Percentiles rank a stretch among this genome's conserved stretches.
Evolutionary conservation across 1,140 invertebrate genomes (phyloP).

Genomic region (Popillia japonica): DNA sequence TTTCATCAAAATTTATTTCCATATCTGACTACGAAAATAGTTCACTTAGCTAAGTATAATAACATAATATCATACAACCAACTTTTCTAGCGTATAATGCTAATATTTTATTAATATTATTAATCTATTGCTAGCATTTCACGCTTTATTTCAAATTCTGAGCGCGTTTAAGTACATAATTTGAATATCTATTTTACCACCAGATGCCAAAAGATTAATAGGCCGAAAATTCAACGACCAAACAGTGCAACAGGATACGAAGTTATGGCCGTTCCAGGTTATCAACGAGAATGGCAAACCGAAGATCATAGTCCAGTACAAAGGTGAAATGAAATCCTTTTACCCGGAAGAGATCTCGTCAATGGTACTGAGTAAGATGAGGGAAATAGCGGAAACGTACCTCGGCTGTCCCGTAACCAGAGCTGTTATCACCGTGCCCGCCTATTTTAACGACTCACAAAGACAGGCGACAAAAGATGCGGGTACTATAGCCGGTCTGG

Average conservation of each 20-base stretch:
- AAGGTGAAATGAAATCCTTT: constrained; percentile 66
- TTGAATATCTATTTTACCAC: constrained; percentile 43
- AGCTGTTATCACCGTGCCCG: constrained; percentile 64
- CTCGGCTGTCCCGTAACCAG: constrained; percentile 56
- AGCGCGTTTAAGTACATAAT: no score
- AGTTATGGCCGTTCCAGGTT: constrained; percentile 73
- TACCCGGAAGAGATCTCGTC: constrained; percentile 77
- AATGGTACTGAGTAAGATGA: constrained; percentile 86
- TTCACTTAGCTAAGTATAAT: no score
- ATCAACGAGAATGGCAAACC: constrained; percentile 69
- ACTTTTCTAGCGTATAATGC: no score
- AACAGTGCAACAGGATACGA: constrained; percentile 70
- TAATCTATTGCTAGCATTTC: no score
- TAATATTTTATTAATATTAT: no score
- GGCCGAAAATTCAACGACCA: constrained; percentile 75
- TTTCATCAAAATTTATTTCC: no score
- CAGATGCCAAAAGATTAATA: constrained; percentile 67
- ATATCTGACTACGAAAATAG: no score
- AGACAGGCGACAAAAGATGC: constrained; percentile 61
- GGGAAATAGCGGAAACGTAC: constrained; percentile 67
- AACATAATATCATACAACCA: no score
- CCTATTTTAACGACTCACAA: constrained; percentile 59
- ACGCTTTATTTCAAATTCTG: no score
- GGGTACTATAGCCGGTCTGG: constrained; percentile 69
- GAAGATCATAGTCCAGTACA: constrained; percentile 66